Conservation (phyloP, 1,140 invertebrate species). For the Drosophila malerkotliana region DNA sequence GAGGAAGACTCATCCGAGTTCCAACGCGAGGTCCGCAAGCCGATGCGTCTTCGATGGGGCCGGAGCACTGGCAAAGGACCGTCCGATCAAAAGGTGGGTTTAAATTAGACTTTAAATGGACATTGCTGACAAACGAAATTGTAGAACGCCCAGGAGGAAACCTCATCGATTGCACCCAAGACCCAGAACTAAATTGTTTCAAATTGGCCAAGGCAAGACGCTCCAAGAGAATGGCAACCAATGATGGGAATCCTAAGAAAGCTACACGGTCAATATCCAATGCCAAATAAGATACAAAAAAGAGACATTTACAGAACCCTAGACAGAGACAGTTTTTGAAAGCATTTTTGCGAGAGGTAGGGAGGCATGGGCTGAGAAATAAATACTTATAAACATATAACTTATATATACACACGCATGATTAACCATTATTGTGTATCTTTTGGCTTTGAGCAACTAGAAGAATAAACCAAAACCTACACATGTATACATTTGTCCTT, state of each 20-base stretch:
- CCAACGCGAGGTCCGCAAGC: constrained; percentile 73
- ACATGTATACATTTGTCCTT: constrained; percentile 7
- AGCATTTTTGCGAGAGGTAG: constrained; percentile 46
- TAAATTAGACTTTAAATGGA: not conserved
- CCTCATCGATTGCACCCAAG: constrained; percentile 49
- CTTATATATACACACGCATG: constrained; percentile 33
- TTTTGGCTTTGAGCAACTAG: constrained; percentile 22
- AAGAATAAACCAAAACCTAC: constrained; percentile 18
- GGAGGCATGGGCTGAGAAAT: constrained; percentile 54
- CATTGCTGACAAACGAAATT: not conserved
- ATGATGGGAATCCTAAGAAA: constrained; percentile 30
- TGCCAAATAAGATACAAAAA: constrained; percentile 37
- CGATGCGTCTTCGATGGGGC: constrained; percentile 78
- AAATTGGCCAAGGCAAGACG: constrained; percentile 31
- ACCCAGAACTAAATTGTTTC: constrained; percentile 52
- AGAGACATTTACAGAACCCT: constrained; percentile 25
- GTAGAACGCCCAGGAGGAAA: constrained; percentile 35
- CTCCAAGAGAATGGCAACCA: constrained; percentile 26
- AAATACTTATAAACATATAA: constrained; percentile 53
- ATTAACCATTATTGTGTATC: constrained; percentile 48
- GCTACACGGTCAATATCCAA: constrained; percentile 38
- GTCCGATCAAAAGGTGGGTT: constrained; percentile 50
- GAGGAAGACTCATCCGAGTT: constrained; percentile 58
- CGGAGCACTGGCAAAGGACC: constrained; percentile 75
- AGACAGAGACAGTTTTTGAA: constrained; percentile 42